Percentiles rank a stretch among this genome's conserved stretches.
phyloP scores from a whole-genome alignment of 1,140 invertebrate genomes.

The Cylas formicarius region DNA sequence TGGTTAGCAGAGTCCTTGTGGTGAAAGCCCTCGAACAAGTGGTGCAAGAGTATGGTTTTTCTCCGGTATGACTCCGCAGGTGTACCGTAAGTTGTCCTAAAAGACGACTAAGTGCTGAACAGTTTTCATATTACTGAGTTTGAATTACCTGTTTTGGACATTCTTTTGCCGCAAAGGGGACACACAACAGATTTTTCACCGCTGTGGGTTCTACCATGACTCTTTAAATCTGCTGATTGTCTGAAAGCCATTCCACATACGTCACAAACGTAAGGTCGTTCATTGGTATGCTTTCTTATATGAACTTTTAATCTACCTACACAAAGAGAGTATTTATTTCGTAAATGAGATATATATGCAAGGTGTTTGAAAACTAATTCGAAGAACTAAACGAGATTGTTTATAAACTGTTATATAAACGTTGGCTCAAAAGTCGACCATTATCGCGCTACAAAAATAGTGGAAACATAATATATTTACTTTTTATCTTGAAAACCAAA shows the following conservation, averaged over 20 bases:
- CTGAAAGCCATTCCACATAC: constrained; percentile 36
- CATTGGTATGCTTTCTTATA: constrained; percentile 35
- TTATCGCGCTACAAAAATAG: no score
- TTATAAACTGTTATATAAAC: no score
- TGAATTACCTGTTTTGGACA: constrained; percentile 16
- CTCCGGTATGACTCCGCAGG: constrained; percentile 37
- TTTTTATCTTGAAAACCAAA: no score
- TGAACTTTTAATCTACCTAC: constrained; percentile 26
- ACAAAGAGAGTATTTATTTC: no score
- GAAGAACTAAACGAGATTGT: no score
- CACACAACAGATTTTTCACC: constrained; percentile 59
- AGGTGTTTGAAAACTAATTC: no score
- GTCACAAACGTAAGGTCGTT: constrained; percentile 36
- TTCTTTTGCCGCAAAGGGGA: constrained; percentile 56
- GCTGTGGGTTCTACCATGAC: constrained; percentile 50
- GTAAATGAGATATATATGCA: no score
- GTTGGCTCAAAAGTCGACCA: no score
- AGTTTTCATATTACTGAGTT: background rate
- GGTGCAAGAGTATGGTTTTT: constrained; percentile 35
- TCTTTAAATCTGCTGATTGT: constrained; percentile 35
- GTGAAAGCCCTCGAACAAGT: constrained; percentile 35
- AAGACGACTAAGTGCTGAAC: background rate
- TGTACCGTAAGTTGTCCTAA: constrained; percentile 31
- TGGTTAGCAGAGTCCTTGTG: constrained; percentile 34
- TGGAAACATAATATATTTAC: no score